A percentile compares a stretch with the other conserved stretches of the same genome.
Conservation (phyloP, 1,140 invertebrate genomes). For the Drosophila subpulchrella region DNA sequence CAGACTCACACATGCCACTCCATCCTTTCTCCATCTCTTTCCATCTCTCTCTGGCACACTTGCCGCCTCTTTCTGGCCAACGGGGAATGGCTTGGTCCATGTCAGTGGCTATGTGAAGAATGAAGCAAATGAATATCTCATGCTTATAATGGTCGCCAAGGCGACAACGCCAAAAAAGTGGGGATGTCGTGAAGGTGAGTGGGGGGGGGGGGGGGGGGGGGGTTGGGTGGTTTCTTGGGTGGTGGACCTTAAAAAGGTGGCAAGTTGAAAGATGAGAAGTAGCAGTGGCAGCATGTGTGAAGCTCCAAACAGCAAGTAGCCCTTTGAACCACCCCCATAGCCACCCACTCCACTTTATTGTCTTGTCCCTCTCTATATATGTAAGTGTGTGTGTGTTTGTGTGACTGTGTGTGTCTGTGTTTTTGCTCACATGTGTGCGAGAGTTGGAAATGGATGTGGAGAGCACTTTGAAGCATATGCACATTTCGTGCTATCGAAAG, state of each 20-base stretch:
- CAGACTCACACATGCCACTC: conserved; percentile 33
- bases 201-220: background rate
- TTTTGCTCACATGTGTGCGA: conserved; percentile 33
- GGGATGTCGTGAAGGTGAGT: conserved; percentile 3
- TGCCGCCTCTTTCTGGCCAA: conserved; percentile 53
- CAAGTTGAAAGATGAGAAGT: conserved; percentile 17
- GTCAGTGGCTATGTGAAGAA: conserved; percentile 76
- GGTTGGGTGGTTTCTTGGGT: background rate
- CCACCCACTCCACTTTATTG: conserved; percentile 47
- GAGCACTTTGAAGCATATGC: conserved; percentile 78
- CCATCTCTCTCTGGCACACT: conserved; percentile 18
- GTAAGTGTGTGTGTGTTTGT: conserved; percentile 36
- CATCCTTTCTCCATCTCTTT: conserved; percentile 32
- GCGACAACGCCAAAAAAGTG: conserved; percentile 46
- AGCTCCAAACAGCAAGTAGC: conserved; percentile 49
- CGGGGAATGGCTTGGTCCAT: conserved; percentile 36
- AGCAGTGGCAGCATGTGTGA: conserved; percentile 6
- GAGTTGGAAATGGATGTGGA: conserved; percentile 49
- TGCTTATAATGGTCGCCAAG: conserved; percentile 79
- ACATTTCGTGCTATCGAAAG: conserved; percentile 75
- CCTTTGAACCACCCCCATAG: conserved; percentile 63
- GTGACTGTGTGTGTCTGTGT: conserved; percentile 16
- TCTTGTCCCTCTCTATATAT: conserved; percentile 48
- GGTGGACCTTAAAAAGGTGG: conserved; percentile 13
- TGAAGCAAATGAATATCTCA: conserved; percentile 80